Evolutionary conservation across 1,140 invertebrate species (phyloP).

Genomic region (Eriosoma lanigerum): DNA sequence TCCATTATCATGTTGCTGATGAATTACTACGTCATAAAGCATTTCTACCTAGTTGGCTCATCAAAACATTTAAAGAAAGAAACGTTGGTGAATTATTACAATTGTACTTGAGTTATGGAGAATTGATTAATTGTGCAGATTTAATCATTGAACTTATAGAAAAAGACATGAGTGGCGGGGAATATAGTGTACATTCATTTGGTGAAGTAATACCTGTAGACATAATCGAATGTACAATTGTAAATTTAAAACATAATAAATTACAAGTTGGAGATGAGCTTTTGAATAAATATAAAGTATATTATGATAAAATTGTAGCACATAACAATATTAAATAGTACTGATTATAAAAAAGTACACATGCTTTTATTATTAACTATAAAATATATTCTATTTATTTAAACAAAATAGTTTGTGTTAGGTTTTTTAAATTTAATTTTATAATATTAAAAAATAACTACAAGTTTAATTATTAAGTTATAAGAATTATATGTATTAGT

Average conservation of each 20-base stretch:
- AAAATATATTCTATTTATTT: neutral
- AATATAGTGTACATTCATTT: neutral
- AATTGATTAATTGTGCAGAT: slow-evolving; percentile 33
- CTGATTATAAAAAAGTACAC: too few relatives aligned
- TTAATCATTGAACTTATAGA: slow-evolving; percentile 34
- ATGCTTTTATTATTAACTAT: too few relatives aligned
- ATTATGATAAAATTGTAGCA: slow-evolving; percentile 22
- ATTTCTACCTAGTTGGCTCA: slow-evolving; percentile 41
- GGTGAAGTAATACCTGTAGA: slow-evolving; percentile 33
- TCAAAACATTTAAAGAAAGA: slow-evolving; percentile 38
- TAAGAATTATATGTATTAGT: neutral
- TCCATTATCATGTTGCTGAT: slow-evolving; percentile 41
- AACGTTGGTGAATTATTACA: slow-evolving; percentile 31
- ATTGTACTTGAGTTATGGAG: slow-evolving; percentile 45
- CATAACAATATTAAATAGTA: neutral
- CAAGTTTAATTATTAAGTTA: too few relatives aligned
- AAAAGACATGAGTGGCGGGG: neutral
- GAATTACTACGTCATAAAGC: slow-evolving; percentile 38
- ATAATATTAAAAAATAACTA: neutral
- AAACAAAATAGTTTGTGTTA: neutral
- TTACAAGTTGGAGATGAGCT: slow-evolving; percentile 25
- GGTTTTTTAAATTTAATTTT: neutral
- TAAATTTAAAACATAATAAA: slow-evolving; percentile 42
- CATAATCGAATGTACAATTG: slow-evolving; percentile 30
- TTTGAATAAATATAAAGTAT: slow-evolving; percentile 38